A percentile compares a stretch with the other conserved stretches of the same genome.
Conservation (phyloP, 2,113 vertebrate species). For the Hippocampus zosterae region DNA sequence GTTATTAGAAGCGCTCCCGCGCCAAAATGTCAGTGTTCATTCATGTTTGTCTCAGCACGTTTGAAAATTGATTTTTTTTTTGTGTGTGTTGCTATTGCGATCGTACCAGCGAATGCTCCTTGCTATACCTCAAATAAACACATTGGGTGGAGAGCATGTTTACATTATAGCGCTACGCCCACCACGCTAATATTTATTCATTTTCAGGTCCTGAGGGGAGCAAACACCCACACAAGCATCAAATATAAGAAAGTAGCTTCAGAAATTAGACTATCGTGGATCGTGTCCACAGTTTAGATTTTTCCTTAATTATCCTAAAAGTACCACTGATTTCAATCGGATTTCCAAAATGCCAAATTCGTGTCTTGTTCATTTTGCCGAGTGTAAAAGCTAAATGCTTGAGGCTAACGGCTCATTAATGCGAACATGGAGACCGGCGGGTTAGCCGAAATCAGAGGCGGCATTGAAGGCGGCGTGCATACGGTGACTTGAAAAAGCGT, state of each 20-base stretch:
- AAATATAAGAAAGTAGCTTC: neutral
- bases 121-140: conserved; percentile 8
- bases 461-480: neutral
- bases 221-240: conserved; percentile 20
- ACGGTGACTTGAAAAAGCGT: no score
- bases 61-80: neutral
- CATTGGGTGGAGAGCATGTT: neutral
- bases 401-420: neutral
- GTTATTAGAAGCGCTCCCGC: conserved; percentile 41
- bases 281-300: neutral
- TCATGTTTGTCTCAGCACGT: neutral
- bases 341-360: neutral
- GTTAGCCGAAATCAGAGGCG: neutral
- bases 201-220: conserved; percentile 5
- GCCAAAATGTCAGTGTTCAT: conserved; percentile 49
- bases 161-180: conserved; percentile 2
- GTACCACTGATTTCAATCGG: neutral
- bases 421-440: neutral
- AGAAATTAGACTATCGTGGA: neutral
- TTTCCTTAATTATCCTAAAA: neutral
- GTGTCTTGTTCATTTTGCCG: neutral
- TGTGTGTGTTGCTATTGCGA: neutral
- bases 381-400: neutral
- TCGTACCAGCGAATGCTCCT: neutral
- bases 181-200: conserved; percentile 20